These are phyloP conservation scores for Heliothis subflexa DNA, from an alignment of 1,140 invertebrate species.

Conservation along the genomic window DNA sequence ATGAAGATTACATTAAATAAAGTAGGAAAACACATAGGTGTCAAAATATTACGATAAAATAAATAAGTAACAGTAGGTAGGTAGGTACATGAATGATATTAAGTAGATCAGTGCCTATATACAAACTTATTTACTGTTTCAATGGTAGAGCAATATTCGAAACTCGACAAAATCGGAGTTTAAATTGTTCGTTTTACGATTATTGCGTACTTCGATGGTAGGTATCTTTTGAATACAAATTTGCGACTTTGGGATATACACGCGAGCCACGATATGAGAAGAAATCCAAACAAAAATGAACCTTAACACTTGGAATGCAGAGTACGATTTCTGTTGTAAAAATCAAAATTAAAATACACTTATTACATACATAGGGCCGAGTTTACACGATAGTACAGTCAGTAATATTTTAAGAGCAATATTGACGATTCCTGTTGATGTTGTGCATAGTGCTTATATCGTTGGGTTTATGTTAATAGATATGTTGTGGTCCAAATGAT, in stretches of 20 bases:
- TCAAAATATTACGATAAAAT: slow-evolving; percentile 22
- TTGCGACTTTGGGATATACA: slow-evolving; percentile 63
- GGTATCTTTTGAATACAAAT: slow-evolving; percentile 80
- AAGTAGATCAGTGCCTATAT: slow-evolving; percentile 49
- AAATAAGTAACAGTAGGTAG: slow-evolving; percentile 27
- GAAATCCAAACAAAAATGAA: slow-evolving; percentile 45
- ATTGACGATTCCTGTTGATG: slow-evolving; percentile 54
- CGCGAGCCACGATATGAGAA: slow-evolving; percentile 51
- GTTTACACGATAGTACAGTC: slow-evolving; percentile 56
- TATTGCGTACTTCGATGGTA: slow-evolving; percentile 74
- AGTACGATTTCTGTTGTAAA: slow-evolving; percentile 13
- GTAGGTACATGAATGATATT: slow-evolving; percentile 22
- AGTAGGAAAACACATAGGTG: slow-evolving; percentile 2
- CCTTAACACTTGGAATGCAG: slow-evolving; percentile 21
- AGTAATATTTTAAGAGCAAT: slow-evolving; percentile 61
- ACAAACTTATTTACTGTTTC: slow-evolving; percentile 56
- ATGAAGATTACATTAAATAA: neutral
- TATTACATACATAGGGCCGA: slow-evolving; percentile 55
- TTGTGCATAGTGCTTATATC: slow-evolving; percentile 50
- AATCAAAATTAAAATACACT: slow-evolving; percentile 16
- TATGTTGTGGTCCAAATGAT: too few relatives aligned
- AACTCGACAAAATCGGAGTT: slow-evolving; percentile 74
- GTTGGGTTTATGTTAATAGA: slow-evolving; percentile 51
- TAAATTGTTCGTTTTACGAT: slow-evolving; percentile 79
- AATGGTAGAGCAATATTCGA: slow-evolving; percentile 61